phyloP scores from a whole-genome alignment of 2,797 vertebrate species.

The Sebastiscus albofasciatus region DNA sequence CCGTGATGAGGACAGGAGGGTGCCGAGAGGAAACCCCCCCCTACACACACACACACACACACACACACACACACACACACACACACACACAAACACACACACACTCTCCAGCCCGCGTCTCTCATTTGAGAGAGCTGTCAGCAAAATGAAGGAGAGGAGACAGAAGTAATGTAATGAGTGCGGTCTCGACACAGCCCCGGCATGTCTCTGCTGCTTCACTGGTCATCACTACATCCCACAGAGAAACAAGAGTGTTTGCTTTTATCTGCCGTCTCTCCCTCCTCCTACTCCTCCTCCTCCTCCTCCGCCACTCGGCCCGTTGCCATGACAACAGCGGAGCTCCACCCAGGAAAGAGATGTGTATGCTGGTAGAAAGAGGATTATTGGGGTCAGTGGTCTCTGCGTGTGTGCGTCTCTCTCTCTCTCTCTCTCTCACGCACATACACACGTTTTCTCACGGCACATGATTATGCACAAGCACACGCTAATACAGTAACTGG shows the following conservation, averaged over 20 bases:
- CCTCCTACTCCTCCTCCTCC: neutral
- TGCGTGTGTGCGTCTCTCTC: constrained; percentile 19
- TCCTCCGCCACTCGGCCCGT: constrained; percentile 36
- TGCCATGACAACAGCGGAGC: constrained; percentile 70
- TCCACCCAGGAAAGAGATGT: constrained; percentile 76
- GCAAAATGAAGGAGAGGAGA: constrained; percentile 62
- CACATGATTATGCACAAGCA: constrained; percentile 11
- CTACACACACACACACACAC: neutral
- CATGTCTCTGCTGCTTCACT: constrained; percentile 71
- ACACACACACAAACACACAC: constrained; percentile 2
- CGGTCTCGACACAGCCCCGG: constrained; percentile 41
- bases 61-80: neutral
- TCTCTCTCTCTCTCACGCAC: constrained; percentile 14
- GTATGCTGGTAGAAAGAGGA: constrained; percentile 71
- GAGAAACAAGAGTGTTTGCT: constrained; percentile 71
- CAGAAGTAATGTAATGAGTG: constrained; percentile 71
- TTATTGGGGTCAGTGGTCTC: constrained; percentile 78
- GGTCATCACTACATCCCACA: constrained; percentile 69
- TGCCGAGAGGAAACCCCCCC: constrained; percentile 15
- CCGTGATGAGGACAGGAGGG: constrained; percentile 41
- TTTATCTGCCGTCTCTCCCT: constrained; percentile 48
- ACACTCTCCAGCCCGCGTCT: neutral
- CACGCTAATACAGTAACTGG: constrained; percentile 15
- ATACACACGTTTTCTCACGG: constrained; percentile 39
- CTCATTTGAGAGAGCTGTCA: constrained; percentile 57